These are phyloP conservation scores for Sebastes matsubarae DNA, from an alignment of 2,797 vertebrate species.

Conservation along the genomic window DNA sequence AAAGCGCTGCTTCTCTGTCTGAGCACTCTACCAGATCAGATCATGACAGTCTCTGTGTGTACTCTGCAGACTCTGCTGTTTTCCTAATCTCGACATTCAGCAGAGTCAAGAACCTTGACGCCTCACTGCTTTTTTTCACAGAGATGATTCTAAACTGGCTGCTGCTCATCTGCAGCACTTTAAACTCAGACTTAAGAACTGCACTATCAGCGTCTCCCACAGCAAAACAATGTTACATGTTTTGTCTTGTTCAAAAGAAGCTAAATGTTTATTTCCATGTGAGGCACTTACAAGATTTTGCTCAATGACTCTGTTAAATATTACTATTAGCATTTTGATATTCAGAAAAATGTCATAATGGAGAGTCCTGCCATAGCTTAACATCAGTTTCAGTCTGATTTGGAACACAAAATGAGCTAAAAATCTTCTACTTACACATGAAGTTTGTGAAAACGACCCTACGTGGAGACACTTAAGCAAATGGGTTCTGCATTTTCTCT, in stretches of 20 bases:
- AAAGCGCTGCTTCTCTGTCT: not conserved
- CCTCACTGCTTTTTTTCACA: slow-evolving; percentile 41
- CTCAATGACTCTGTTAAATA: not conserved
- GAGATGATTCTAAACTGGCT: slow-evolving; percentile 51
- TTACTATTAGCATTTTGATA: not conserved
- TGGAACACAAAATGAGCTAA: not conserved
- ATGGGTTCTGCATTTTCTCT: slow-evolving; percentile 5
- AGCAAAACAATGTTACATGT: slow-evolving; percentile 20
- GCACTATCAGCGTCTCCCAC: slow-evolving; percentile 64
- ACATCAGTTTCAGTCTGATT: not conserved
- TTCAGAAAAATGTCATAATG: not conserved
- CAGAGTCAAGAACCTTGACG: slow-evolving; percentile 74
- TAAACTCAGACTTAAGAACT: slow-evolving; percentile 53
- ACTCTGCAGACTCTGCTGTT: slow-evolving; percentile 61
- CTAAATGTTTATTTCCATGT: not conserved
- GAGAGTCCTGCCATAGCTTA: not conserved
- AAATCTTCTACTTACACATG: not conserved
- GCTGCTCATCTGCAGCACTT: slow-evolving; percentile 45
- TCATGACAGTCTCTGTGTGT: slow-evolving; percentile 23
- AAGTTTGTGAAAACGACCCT: slow-evolving; percentile 22
- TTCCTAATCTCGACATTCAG: slow-evolving; percentile 68
- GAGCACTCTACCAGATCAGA: slow-evolving; percentile 29
- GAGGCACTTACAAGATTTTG: not conserved
- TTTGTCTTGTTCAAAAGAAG: slow-evolving; percentile 29
- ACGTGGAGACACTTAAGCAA: slow-evolving; percentile 21